phyloP scores from a whole-genome alignment of 2,888 invertebrate genomes.

The Zygogramma bicolorata region DNA sequence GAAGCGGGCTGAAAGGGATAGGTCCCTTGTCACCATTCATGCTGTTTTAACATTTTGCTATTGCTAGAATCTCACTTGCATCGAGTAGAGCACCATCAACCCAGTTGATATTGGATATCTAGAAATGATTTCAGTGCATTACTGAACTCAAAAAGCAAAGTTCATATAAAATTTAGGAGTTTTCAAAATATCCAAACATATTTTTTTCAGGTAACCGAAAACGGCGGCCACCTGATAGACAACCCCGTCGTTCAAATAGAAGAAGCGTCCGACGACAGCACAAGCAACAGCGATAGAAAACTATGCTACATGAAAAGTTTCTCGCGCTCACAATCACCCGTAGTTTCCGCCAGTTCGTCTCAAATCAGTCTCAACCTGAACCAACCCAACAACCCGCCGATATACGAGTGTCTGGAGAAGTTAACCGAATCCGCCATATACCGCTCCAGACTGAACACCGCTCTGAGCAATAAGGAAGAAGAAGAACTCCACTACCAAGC shows the following conservation, averaged over 20 bases:
- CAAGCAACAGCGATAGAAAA: constrained; percentile 65
- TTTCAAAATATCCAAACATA: neutral
- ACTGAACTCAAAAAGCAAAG: neutral
- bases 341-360: constrained; percentile 67
- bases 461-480: constrained; percentile 58
- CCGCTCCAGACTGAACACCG: constrained; percentile 63
- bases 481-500: constrained; percentile 56
- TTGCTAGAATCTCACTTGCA: too few species aligned
- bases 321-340: constrained; percentile 68
- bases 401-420: constrained; percentile 67
- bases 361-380: constrained; percentile 61
- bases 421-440: constrained; percentile 67
- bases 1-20: too few species aligned
- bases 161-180: neutral
- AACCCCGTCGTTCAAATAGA: constrained; percentile 67
- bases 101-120: too few species aligned
- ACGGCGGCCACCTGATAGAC: constrained; percentile 60
- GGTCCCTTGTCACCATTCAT: too few species aligned
- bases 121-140: neutral
- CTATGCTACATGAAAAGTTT: constrained; percentile 69
- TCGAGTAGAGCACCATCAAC: too few species aligned
- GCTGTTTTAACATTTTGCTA: too few species aligned
- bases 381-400: constrained; percentile 56
- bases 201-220: constrained; percentile 49
- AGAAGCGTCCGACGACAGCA: constrained; percentile 66